Percentiles rank a stretch among this genome's conserved stretches.
Conservation (phyloP, 2,113 vertebrate species). For the Grammomys surdaster region DNA sequence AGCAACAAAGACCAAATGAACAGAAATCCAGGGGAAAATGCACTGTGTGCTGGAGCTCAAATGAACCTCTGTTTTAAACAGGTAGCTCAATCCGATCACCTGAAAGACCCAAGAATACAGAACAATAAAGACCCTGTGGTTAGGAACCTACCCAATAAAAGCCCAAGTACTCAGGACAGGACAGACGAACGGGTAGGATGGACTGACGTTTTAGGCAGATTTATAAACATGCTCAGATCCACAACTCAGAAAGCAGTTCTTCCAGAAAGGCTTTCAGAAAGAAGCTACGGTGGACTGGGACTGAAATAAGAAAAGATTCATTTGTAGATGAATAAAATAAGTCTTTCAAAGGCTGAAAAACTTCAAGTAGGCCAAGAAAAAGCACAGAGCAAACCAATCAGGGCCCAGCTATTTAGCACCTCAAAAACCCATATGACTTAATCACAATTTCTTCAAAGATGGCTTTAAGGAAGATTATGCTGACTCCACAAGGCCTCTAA, state of each 20-base stretch:
- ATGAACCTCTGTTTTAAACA: conserved; percentile 24
- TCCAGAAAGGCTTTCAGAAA: conserved; percentile 2
- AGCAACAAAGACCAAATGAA: background rate
- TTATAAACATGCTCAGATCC: background rate
- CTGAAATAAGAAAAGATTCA: conserved; percentile 23
- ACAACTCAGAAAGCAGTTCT: background rate
- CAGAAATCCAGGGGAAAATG: background rate
- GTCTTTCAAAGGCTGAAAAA: conserved; percentile 21
- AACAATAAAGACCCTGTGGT: background rate
- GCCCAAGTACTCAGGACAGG: background rate
- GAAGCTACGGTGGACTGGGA: background rate
- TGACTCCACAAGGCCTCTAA: background rate
- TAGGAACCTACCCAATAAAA: background rate
- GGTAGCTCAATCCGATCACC: background rate
- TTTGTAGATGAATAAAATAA: background rate
- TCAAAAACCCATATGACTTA: background rate
- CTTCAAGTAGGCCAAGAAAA: background rate
- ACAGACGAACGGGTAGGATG: background rate
- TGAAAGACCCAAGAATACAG: background rate
- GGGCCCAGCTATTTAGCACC: background rate
- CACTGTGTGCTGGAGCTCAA: background rate
- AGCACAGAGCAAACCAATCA: conserved; percentile 3
- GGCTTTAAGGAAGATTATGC: background rate
- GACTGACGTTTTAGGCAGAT: background rate
- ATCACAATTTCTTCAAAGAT: background rate